phyloP scores from a whole-genome alignment of 1,140 invertebrate genomes.

The Ceratosolen solmsi region DNA sequence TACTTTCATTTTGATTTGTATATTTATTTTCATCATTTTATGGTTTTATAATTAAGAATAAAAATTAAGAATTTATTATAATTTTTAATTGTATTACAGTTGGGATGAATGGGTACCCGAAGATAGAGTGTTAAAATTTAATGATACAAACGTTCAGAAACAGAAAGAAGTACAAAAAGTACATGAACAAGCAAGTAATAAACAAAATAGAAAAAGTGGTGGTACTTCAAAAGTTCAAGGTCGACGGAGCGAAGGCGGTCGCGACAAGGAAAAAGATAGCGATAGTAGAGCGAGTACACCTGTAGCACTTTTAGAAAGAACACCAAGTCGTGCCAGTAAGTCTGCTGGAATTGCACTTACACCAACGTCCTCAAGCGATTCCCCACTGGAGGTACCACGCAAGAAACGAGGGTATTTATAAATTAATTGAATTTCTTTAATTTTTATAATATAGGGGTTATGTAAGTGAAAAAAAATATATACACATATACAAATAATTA shows the following conservation, averaged over 20 bases:
- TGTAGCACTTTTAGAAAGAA: constrained; percentile 66
- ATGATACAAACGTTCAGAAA: constrained; percentile 90
- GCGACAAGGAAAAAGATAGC: constrained; percentile 71
- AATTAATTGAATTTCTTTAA: not conserved
- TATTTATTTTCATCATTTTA: no score
- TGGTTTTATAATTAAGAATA: not conserved
- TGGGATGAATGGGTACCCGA: constrained; percentile 99
- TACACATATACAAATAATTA: no score
- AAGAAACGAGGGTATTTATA: constrained; percentile 69
- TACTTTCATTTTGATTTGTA: no score
- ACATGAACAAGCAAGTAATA: constrained; percentile 77
- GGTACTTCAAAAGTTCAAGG: constrained; percentile 65
- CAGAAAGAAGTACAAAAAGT: constrained; percentile 91
- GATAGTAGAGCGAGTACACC: constrained; percentile 82
- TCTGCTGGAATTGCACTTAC: constrained; percentile 60
- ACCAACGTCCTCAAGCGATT: constrained; percentile 71
- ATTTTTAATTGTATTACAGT: constrained; percentile 71
- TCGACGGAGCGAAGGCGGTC: constrained; percentile 64
- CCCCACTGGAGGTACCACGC: constrained; percentile 66
- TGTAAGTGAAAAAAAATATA: no score
- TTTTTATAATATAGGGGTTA: not conserved
- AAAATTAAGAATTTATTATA: not conserved
- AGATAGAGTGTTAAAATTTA: constrained; percentile 92
- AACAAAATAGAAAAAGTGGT: constrained; percentile 65
- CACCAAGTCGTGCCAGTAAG: constrained; percentile 63